A percentile compares a stretch with the other conserved stretches of the same genome.
Evolutionary conservation across 2,113 vertebrate species (phyloP).

Genomic region (Ascaphus truei): DNA sequence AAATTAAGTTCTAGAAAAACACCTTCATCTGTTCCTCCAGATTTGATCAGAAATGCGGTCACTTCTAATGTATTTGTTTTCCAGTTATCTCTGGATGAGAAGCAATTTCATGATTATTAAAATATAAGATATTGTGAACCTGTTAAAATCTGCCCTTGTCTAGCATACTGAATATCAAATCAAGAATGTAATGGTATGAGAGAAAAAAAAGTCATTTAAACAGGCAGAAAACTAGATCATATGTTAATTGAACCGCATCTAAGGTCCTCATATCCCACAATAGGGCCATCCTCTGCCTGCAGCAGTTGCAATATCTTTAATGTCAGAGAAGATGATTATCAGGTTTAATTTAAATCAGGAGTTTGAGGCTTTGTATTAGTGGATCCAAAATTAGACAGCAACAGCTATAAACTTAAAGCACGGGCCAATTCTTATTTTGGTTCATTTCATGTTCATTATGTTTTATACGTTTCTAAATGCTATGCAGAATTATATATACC

Average conservation of each 20-base stretch:
- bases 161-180: not conserved
- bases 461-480: no score
- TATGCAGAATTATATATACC: no score
- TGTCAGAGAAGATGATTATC: constrained; percentile 2
- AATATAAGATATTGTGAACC: not conserved
- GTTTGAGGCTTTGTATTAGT: not conserved
- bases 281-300: not conserved
- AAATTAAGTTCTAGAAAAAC: no score
- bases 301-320: not conserved
- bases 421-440: no score
- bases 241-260: not conserved
- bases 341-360: not conserved
- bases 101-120: no score
- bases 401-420: no score
- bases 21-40: no score
- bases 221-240: not conserved
- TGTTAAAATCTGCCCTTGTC: not conserved
- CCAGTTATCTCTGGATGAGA: no score
- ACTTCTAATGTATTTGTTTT: no score
- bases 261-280: not conserved
- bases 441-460: no score
- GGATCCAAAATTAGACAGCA: no score
- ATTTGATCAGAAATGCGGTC: no score
- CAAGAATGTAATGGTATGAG: not conserved
- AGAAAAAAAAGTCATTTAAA: not conserved